Percentiles rank a stretch among this genome's conserved stretches.
phyloP scores from a whole-genome alignment of 2,797 vertebrate species.

The Harpagifer antarcticus region DNA sequence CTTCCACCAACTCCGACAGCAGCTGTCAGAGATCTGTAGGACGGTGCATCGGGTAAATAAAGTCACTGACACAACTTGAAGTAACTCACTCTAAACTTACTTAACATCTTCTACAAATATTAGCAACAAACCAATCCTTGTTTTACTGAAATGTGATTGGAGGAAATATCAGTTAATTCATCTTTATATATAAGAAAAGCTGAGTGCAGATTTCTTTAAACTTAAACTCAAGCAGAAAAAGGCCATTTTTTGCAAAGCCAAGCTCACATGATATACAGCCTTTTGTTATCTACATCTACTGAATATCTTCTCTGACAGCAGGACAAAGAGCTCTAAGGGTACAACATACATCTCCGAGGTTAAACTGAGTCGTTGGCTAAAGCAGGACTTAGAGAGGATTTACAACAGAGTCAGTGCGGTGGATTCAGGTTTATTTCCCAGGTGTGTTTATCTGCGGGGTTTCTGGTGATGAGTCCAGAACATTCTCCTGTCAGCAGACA shows the following conservation, averaged over 20 bases:
- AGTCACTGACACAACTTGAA: constrained; percentile 13
- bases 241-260: constrained; percentile 11
- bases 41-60: constrained; percentile 8
- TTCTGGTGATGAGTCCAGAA: constrained; percentile 42
- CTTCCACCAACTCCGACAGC: constrained; percentile 18
- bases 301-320: constrained; percentile 58
- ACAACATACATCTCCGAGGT: constrained; percentile 45
- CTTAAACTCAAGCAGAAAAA: constrained; percentile 7
- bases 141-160: neutral
- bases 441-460: neutral
- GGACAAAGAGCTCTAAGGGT: constrained; percentile 57
- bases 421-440: constrained; percentile 11
- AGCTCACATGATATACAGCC: constrained; percentile 8
- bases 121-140: constrained; percentile 1
- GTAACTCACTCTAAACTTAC: neutral
- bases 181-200: constrained; percentile 5
- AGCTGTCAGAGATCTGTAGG: constrained; percentile 26
- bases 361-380: constrained; percentile 47
- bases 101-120: neutral
- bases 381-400: constrained; percentile 51
- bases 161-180: constrained; percentile 10
- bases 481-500: constrained; percentile 47
- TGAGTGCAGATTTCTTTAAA: neutral
- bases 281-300: constrained; percentile 28
- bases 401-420: constrained; percentile 18